Evolutionary conservation across 1,140 invertebrate species (phyloP).

Genomic region (Antheraea pernyi): DNA sequence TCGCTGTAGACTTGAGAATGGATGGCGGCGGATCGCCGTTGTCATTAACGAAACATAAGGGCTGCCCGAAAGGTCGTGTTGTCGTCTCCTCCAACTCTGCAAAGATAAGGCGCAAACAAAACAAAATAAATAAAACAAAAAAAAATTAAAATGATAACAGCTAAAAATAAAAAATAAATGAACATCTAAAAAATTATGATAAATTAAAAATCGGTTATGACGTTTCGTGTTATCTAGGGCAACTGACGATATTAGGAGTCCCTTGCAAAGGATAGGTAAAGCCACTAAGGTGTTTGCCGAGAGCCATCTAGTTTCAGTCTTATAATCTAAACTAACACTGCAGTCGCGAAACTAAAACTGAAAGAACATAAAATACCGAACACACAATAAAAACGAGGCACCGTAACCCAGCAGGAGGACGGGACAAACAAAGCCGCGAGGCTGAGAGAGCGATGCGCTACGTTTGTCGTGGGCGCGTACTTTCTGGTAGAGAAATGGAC

Average conservation of each 20-base stretch:
- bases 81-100: constrained; percentile 81
- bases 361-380: constrained; percentile 53
- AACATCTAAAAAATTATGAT: constrained; percentile 18
- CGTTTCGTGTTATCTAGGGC: constrained; percentile 31
- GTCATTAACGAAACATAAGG: constrained; percentile 82
- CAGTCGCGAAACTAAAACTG: constrained; percentile 57
- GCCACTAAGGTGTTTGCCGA: constrained; percentile 62
- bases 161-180: constrained; percentile 38
- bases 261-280: constrained; percentile 59
- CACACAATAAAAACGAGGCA: constrained; percentile 65
- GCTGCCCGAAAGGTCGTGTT: constrained; percentile 87
- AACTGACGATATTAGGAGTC: constrained; percentile 35
- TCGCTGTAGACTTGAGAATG: constrained; percentile 74
- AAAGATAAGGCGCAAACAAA: constrained; percentile 74
- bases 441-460: constrained; percentile 66
- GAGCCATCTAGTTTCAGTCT: constrained; percentile 59
- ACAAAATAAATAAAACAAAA: constrained; percentile 62
- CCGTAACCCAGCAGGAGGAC: constrained; percentile 59
- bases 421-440: constrained; percentile 72
- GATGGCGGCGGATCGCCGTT: constrained; percentile 80
- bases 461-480: constrained; percentile 81
- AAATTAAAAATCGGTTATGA: constrained; percentile 32
- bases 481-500: constrained; percentile 90
- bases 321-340: constrained; percentile 65
- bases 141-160: constrained; percentile 44